These are phyloP conservation scores for Mallotus villosus DNA, from an alignment of 2,797 vertebrate species.

Conservation along the genomic window DNA sequence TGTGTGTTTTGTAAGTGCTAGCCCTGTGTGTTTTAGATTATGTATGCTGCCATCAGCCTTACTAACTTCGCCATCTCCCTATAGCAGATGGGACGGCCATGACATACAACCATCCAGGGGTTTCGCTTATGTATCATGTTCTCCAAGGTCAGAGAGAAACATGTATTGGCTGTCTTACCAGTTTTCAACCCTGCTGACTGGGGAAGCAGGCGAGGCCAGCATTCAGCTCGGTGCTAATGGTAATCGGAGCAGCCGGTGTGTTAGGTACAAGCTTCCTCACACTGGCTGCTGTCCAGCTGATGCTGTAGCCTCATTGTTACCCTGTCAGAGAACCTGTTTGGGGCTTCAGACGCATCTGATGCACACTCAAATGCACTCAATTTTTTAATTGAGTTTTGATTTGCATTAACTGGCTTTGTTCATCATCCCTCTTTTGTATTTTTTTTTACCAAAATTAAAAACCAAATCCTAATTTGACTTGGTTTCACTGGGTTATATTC, in stretches of 20 bases:
- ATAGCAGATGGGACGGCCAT: background rate
- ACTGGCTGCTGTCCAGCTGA: background rate
- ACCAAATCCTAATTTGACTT: background rate
- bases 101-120: constrained; percentile 33
- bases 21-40: too few species aligned
- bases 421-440: background rate
- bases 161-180: background rate
- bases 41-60: too few species aligned
- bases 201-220: constrained; percentile 31
- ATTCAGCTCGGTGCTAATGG: constrained; percentile 41
- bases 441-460: background rate
- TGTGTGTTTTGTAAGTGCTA: too few species aligned
- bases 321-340: background rate
- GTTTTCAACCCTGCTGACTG: constrained; percentile 56
- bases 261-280: too few species aligned
- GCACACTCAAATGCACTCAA: too few species aligned
- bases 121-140: constrained; percentile 62
- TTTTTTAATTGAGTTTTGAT: too few species aligned
- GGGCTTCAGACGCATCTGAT: background rate
- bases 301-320: background rate
- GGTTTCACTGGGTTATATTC: too few species aligned
- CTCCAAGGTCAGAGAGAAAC: constrained; percentile 64
- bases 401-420: background rate
- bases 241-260: constrained; percentile 38
- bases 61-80: too few species aligned